A percentile compares a stretch with the other conserved stretches of the same genome.
Evolutionary conservation across 2,888 invertebrate species (phyloP).

Genomic region (Prenolepis imparis): DNA sequence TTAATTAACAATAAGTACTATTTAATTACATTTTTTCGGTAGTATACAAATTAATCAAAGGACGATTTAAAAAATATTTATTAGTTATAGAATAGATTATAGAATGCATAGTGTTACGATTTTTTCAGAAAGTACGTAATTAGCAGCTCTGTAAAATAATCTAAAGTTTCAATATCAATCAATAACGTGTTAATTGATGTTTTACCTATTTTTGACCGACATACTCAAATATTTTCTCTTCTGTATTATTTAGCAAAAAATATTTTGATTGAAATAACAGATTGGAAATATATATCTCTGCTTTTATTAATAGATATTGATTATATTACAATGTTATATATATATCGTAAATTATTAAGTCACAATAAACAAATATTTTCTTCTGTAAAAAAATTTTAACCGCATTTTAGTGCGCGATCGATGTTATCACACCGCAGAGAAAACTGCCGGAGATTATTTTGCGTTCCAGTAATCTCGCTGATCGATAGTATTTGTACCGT

Average conservation of each 20-base stretch:
- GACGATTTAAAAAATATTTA: neutral
- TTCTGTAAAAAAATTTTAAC: constrained; percentile 23
- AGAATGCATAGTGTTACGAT: constrained; percentile 58
- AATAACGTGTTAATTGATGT: constrained; percentile 15
- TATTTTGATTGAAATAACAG: neutral
- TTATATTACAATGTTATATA: neutral
- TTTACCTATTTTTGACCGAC: constrained; percentile 50
- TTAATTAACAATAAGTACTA: neutral
- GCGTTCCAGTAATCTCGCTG: constrained; percentile 21
- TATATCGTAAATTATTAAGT: neutral
- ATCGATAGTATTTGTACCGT: constrained; percentile 31
- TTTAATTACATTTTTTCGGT: neutral
- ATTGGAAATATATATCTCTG: neutral
- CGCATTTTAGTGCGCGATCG: constrained; percentile 29
- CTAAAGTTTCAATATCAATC: constrained; percentile 60
- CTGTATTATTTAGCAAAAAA: neutral
- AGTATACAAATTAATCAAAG: neutral
- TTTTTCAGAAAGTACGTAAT: constrained; percentile 55
- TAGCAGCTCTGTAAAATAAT: constrained; percentile 51
- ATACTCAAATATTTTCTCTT: neutral
- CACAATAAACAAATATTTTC: constrained; percentile 31
- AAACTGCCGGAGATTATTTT: constrained; percentile 47
- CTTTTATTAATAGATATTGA: neutral
- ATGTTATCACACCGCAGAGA: constrained; percentile 39
- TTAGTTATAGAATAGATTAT: constrained; percentile 41